Conservation (phyloP, 2,888 invertebrate species). For the Carcina quercana region DNA sequence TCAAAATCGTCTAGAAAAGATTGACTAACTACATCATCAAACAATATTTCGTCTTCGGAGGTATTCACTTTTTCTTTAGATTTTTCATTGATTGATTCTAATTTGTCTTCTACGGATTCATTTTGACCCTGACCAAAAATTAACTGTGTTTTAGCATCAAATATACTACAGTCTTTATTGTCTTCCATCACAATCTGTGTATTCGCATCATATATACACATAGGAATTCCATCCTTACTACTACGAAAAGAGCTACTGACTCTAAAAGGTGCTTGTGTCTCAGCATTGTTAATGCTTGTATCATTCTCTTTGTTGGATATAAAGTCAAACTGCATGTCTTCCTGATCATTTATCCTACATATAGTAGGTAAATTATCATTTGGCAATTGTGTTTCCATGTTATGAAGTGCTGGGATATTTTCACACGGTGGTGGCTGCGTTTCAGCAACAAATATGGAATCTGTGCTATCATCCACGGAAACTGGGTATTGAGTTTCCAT, state of each 20-base stretch:
- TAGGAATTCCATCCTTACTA: no score
- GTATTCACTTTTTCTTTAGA: conserved; percentile 21
- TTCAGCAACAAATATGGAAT: conserved; percentile 38
- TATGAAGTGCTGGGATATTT: conserved; percentile 8
- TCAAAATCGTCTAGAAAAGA: conserved; percentile 32
- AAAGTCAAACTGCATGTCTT: conserved; percentile 39
- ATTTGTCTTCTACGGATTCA: not conserved
- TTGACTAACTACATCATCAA: conserved; percentile 44
- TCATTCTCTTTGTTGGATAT: conserved; percentile 29
- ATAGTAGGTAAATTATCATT: conserved; percentile 33
- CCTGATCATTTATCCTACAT: conserved; percentile 34
- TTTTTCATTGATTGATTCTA: not conserved
- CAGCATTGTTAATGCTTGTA: conserved; percentile 20
- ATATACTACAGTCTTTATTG: not conserved
- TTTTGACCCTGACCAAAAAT: conserved; percentile 13
- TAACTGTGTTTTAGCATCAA: conserved; percentile 32
- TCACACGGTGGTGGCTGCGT: conserved; percentile 25
- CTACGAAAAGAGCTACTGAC: no score
- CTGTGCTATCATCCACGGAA: conserved; percentile 21
- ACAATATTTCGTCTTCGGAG: conserved; percentile 46
- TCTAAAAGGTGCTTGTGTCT: no score
- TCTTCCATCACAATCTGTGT: conserved; percentile 27
- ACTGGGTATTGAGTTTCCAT: conserved; percentile 44
- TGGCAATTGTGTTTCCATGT: conserved; percentile 22
- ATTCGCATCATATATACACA: conserved; percentile 24